These are phyloP conservation scores for Illadopsis cleaveri DNA, from an alignment of 2,113 vertebrate genomes.

Conservation along the genomic window DNA sequence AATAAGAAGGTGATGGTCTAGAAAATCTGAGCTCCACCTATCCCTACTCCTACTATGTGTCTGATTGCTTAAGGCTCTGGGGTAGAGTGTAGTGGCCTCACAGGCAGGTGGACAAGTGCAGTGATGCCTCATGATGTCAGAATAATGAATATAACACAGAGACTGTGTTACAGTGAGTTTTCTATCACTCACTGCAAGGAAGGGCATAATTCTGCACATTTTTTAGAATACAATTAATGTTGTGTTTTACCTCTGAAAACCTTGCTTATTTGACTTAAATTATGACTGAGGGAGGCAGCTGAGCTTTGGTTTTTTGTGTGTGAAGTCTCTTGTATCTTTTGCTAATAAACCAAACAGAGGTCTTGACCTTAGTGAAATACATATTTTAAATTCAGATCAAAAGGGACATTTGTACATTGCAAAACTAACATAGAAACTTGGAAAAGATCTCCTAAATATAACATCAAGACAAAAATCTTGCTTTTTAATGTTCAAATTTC, in stretches of 20 bases:
- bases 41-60: not conserved
- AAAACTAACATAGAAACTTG: not conserved
- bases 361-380: not conserved
- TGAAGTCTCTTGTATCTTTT: not conserved
- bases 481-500: not conserved
- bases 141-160: not conserved
- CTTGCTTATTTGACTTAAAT: not conserved
- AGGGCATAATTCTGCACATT: not conserved
- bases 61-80: not conserved
- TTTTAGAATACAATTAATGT: not conserved
- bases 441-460: not conserved
- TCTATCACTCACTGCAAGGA: not conserved
- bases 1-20: not conserved
- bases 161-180: not conserved
- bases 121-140: not conserved
- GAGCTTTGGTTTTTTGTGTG: not conserved
- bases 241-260: not conserved
- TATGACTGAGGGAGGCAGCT: not conserved
- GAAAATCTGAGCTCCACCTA: not conserved
- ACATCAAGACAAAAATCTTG: not conserved
- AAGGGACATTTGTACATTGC: not conserved
- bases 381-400: not conserved
- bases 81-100: fast-evolving
- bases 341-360: not conserved
- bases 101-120: not conserved